phyloP scores from a whole-genome alignment of 2,797 vertebrate species.

The Prionace glauca region DNA sequence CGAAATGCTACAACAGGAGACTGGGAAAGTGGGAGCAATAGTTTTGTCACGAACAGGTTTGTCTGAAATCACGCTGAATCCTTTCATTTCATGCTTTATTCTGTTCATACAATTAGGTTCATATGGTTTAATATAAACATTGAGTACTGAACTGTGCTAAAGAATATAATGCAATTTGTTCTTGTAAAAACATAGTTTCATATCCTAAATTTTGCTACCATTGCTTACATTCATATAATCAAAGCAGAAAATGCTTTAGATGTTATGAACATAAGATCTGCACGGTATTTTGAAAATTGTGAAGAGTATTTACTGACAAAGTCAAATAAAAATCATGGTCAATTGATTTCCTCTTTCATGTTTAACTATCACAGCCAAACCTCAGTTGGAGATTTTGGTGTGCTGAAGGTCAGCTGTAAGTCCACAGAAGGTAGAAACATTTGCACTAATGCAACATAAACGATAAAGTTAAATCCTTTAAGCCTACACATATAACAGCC shows the following conservation, averaged over 20 bases:
- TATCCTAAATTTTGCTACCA: not conserved
- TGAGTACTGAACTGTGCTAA: not conserved
- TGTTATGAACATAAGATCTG: not conserved
- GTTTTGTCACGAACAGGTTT: slow-evolving; percentile 91
- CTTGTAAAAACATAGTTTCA: not conserved
- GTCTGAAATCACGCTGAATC: not conserved
- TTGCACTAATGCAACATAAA: not conserved
- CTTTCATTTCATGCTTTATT: not conserved
- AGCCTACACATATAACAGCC: not conserved
- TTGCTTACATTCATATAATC: not conserved
- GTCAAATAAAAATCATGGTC: not conserved
- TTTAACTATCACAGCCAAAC: not conserved
- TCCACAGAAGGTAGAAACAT: not conserved
- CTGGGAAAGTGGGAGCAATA: slow-evolving; percentile 98
- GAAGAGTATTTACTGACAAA: not conserved
- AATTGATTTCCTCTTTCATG: not conserved
- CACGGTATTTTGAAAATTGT: not conserved
- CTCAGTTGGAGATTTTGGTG: not conserved
- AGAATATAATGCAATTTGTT: not conserved
- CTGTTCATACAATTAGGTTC: not conserved
- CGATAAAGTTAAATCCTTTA: not conserved
- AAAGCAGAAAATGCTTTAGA: not conserved
- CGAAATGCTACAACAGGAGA: slow-evolving; percentile 73
- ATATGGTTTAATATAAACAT: slow-evolving; percentile 38
- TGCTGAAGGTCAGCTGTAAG: not conserved